Percentiles rank a stretch among this genome's conserved stretches.
Evolutionary conservation across 1,140 invertebrate species (phyloP).

Genomic region (Homarus americanus): DNA sequence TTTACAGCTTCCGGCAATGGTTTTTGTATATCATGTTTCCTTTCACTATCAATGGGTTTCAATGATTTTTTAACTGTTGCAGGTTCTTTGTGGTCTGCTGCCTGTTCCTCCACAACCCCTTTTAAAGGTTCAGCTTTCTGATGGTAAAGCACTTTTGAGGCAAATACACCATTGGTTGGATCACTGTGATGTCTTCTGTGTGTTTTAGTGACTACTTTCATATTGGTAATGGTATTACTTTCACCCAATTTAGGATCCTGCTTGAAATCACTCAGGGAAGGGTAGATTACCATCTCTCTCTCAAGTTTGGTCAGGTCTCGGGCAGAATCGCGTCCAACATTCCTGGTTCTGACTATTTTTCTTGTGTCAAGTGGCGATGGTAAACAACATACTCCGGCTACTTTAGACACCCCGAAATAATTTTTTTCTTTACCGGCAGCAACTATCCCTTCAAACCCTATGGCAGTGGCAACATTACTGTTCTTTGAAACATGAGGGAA

Average conservation of each 20-base stretch:
- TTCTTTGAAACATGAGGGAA: background rate
- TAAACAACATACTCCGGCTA: background rate
- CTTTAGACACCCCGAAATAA: background rate
- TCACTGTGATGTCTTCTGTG: conserved; percentile 55
- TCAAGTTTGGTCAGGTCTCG: conserved; percentile 40
- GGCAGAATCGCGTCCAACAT: conserved; percentile 50
- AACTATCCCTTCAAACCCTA: conserved; percentile 17
- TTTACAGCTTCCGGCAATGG: background rate
- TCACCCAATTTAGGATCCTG: background rate
- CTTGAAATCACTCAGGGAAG: conserved; percentile 10
- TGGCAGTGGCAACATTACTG: background rate
- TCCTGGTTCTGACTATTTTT: conserved; percentile 26
- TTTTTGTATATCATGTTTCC: background rate
- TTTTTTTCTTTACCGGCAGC: background rate
- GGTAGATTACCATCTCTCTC: conserved; percentile 16
- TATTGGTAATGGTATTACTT: background rate
- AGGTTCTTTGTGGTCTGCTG: background rate
- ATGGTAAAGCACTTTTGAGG: background rate
- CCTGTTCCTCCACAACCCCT: conserved; percentile 42
- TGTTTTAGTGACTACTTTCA: background rate
- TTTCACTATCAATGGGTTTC: background rate
- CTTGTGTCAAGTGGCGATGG: conserved; percentile 36
- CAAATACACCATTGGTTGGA: conserved; percentile 49
- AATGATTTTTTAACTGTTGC: background rate
- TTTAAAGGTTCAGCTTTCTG: conserved; percentile 1